A percentile compares a stretch with the other conserved stretches of the same genome.
Conservation (phyloP, 1,140 invertebrate species). For the Atta texana region DNA sequence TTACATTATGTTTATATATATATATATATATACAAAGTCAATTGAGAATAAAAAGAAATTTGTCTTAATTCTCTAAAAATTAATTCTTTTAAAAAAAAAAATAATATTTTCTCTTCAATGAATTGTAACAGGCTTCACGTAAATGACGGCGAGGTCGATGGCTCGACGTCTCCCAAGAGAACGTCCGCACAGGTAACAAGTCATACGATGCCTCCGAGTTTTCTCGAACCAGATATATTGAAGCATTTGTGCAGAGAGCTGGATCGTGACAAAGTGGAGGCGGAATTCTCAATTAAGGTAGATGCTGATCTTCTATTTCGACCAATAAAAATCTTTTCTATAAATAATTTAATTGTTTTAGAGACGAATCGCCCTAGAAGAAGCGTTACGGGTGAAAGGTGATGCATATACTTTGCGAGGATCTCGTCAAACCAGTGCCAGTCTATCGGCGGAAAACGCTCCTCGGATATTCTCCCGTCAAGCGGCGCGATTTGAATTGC, state of each 20-base stretch:
- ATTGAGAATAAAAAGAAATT: background rate
- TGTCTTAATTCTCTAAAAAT: too few relatives aligned
- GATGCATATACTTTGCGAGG: slow-evolving; percentile 75
- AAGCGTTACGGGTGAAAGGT: slow-evolving; percentile 87
- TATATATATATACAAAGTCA: background rate
- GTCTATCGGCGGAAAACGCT: slow-evolving; percentile 87
- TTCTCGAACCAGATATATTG: slow-evolving; percentile 88
- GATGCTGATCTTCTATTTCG: background rate
- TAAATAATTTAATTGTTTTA: slow-evolving; percentile 69
- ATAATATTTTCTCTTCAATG: background rate
- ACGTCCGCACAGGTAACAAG: slow-evolving; percentile 58
- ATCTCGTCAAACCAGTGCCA: slow-evolving; percentile 78
- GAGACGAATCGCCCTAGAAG: slow-evolving; percentile 89
- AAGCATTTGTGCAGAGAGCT: slow-evolving; percentile 89
- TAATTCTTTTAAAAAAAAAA: background rate
- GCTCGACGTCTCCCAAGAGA: slow-evolving; percentile 69
- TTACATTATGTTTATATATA: background rate
- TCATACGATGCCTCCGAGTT: slow-evolving; percentile 79
- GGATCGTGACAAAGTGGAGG: slow-evolving; percentile 89
- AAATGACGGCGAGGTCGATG: slow-evolving; percentile 26
- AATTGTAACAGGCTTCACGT: slow-evolving; percentile 57
- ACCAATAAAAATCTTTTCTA: background rate
- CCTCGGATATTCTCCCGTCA: slow-evolving; percentile 89
- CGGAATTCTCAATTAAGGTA: slow-evolving; percentile 90
- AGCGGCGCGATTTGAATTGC: slow-evolving; percentile 89